Base-by-base conservation (phyloP, 2,113 vertebrate species). In the Edolisoma coerulescens region DNA sequence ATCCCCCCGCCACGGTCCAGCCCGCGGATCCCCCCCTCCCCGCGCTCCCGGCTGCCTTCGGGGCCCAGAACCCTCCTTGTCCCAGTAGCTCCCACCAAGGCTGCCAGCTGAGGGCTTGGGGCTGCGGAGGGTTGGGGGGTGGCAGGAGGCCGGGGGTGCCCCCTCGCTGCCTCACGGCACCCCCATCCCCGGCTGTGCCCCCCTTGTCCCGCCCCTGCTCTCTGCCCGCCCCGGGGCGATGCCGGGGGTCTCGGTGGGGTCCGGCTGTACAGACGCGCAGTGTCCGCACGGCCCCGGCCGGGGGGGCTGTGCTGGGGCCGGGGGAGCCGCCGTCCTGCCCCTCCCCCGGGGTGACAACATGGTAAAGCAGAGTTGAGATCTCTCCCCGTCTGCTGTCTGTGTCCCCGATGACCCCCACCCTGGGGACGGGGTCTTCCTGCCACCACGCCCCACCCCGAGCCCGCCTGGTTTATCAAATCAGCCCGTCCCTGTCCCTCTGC, bases 311-410 rank as follows among this genome's bases (percentile, higher is more conserved):
- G 30, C 33, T 52, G 85, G 37, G 65, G 16, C 1, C n/a, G 65
- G n/a, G 54, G 33, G 42, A 35, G 42, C 23, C 13, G 4, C 64
- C 35, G 41, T 20, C 70, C 91, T 74, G 84, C 77, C 57, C 16
- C 11, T 21, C 65, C 28, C 47, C 41, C 15, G 6, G 87, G 88
- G 65, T 13, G 33, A 81, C 77, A 89, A 67, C 84, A 77, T 57
- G 84, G 92, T 96, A 96, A 97, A 97, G 81, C 95, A 94, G 90
- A 96, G 92, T 93, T 95, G 95, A 86, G 64, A 95, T 77, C 91
- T 93, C 63, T 56, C 59, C 68, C 81, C 16, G 86, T 69, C 65
- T 95, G 76, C 91, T 91, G 75, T 96, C 39, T 96, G 77, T 84
- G 89, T 95, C 75, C 94, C 87, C 50, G 0, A 0, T 19, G 67